phyloP scores from a whole-genome alignment of 2,113 vertebrate genomes.

The Notiomystis cincta region DNA sequence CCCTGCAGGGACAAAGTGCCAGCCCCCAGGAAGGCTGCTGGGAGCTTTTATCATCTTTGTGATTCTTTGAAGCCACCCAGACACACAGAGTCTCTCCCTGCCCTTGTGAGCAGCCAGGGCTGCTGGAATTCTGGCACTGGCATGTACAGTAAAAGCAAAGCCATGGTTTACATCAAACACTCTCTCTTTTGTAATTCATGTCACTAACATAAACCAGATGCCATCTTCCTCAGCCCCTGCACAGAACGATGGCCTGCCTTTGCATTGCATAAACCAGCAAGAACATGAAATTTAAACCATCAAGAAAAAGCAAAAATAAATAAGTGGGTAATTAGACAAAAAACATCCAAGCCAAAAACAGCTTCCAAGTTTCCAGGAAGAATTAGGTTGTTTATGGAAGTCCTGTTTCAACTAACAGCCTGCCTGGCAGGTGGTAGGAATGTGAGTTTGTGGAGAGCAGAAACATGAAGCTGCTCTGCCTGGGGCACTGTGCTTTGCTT shows the following conservation, averaged over 20 bases:
- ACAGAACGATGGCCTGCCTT: conserved; percentile 1
- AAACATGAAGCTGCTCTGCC: not conserved
- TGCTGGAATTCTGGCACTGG: conserved; percentile 54
- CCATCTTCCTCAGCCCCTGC: conserved; percentile 28
- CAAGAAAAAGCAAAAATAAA: conserved; percentile 45
- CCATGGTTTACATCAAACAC: conserved; percentile 57
- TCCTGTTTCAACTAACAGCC: conserved; percentile 52
- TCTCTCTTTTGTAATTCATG: conserved; percentile 34
- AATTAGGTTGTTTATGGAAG: conserved; percentile 66
- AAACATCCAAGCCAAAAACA: conserved; percentile 45
- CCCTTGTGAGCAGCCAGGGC: not conserved
- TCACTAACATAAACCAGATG: conserved; percentile 66
- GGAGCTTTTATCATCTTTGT: not conserved
- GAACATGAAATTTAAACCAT: conserved; percentile 38
- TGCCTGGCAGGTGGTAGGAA: conserved; percentile 66
- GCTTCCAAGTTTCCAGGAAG: conserved; percentile 65
- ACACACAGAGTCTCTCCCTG: not conserved
- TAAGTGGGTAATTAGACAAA: conserved; percentile 48
- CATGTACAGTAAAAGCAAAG: conserved; percentile 29
- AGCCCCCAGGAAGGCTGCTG: not conserved
- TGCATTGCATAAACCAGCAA: conserved; percentile 5
- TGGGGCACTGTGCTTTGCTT: conserved; percentile 8
- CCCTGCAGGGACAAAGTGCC: not conserved
- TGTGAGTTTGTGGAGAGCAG: conserved; percentile 15
- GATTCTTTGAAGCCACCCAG: conserved; percentile 6